A percentile compares a stretch with the other conserved stretches of the same genome.
phyloP scores from a whole-genome alignment of 2,888 invertebrate genomes.

The Macropis europaea region DNA sequence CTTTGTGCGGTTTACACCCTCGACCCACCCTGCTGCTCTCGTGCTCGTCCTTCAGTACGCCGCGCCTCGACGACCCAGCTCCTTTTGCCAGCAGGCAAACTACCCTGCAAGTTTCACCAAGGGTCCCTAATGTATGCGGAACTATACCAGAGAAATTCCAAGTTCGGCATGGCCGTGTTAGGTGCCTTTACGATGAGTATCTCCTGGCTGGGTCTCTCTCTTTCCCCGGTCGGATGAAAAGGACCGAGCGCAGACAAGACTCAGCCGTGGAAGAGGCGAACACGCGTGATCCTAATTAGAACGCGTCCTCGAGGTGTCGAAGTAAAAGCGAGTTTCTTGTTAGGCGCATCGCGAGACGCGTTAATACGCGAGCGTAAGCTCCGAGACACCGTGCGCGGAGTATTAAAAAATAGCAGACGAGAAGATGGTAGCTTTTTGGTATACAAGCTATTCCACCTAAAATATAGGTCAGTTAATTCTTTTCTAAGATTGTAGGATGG shows the following conservation, averaged over 20 bases:
- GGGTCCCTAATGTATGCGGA: slow-evolving; percentile 78
- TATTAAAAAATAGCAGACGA: slow-evolving; percentile 10
- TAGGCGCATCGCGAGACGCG: slow-evolving; percentile 45
- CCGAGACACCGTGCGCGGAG: background rate
- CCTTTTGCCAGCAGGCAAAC: slow-evolving; percentile 73
- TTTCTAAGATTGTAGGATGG: too few relatives aligned
- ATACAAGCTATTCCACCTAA: too few relatives aligned
- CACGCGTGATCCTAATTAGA: slow-evolving; percentile 80
- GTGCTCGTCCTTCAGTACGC: slow-evolving; percentile 56
- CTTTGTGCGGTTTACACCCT: slow-evolving; percentile 79
- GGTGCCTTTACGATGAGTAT: slow-evolving; percentile 66
- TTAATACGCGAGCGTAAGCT: background rate
- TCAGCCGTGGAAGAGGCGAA: slow-evolving; percentile 65
- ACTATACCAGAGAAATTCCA: slow-evolving; percentile 76
- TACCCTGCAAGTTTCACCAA: slow-evolving; percentile 76
- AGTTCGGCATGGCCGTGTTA: slow-evolving; percentile 74
- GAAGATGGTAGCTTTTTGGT: too few relatives aligned
- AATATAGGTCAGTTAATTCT: too few relatives aligned
- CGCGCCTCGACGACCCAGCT: slow-evolving; percentile 56
- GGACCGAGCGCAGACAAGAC: slow-evolving; percentile 50
- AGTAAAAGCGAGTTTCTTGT: slow-evolving; percentile 67
- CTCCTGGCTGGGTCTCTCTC: slow-evolving; percentile 28
- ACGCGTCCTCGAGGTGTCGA: slow-evolving; percentile 70
- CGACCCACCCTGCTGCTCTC: slow-evolving; percentile 49
- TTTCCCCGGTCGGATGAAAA: slow-evolving; percentile 33